Percentiles rank a stretch among this genome's conserved stretches.
These are phyloP conservation scores for Alces alces DNA, from an alignment of 2,113 vertebrate species.

Conservation along the genomic window DNA sequence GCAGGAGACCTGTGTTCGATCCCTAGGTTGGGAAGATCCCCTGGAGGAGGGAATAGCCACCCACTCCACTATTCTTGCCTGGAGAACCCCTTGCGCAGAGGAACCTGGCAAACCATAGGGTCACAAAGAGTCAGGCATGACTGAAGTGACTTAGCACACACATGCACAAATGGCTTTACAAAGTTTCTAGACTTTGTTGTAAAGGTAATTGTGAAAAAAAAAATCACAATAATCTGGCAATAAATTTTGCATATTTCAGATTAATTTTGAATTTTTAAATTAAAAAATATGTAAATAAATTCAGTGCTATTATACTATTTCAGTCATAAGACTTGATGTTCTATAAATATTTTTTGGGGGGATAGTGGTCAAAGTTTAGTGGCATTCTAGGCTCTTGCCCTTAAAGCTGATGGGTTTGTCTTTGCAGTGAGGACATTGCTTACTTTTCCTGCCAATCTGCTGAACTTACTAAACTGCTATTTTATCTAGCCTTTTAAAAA, in stretches of 20 bases:
- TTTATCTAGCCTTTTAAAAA: not conserved
- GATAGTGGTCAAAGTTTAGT: not conserved
- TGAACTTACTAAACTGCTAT: not conserved
- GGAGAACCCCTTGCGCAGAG: not conserved
- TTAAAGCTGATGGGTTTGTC: not conserved
- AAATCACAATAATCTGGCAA: not conserved
- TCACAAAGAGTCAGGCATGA: not conserved
- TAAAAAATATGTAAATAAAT: not conserved
- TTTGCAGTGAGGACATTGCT: not conserved
- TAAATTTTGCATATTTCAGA: not conserved
- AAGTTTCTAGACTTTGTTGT: not conserved
- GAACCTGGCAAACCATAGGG: not conserved
- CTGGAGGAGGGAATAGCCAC: not conserved
- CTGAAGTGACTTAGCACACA: not conserved
- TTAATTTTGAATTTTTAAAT: not conserved
- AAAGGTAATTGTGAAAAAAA: not conserved
- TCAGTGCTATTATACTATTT: not conserved
- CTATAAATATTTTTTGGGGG: not conserved
- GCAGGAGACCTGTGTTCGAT: not conserved
- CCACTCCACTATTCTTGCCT: not conserved
- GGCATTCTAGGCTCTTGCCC: not conserved
- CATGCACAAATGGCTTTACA: not conserved
- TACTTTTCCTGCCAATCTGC: not conserved
- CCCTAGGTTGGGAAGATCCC: not conserved
- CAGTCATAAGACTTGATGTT: not conserved